These are phyloP conservation scores for Leucophenga varia DNA, from an alignment of 1,140 invertebrate species.

Conservation along the genomic window DNA sequence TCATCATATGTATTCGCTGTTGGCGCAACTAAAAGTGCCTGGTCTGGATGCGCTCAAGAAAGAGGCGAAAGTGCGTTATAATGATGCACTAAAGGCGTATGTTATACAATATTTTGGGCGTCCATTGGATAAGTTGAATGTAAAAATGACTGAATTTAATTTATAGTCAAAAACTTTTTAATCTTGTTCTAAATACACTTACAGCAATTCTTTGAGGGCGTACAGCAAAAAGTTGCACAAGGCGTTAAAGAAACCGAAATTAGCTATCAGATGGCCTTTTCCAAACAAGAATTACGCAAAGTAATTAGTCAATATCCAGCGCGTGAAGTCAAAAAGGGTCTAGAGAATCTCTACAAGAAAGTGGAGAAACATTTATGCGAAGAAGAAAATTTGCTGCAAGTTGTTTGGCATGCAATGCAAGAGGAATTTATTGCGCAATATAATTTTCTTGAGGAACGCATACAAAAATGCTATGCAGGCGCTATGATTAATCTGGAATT, in stretches of 20 bases:
- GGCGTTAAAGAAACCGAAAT: conserved; percentile 97
- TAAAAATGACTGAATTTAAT: conserved; percentile 56
- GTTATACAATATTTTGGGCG: conserved; percentile 93
- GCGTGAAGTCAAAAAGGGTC: conserved; percentile 92
- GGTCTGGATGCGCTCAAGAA: conserved; percentile 86
- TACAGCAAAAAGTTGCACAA: conserved; percentile 84
- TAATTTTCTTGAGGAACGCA: conserved; percentile 89
- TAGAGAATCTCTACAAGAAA: conserved; percentile 94
- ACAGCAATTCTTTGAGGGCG: conserved; percentile 92
- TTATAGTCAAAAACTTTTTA: conserved; percentile 16
- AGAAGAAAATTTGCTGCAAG: conserved; percentile 92
- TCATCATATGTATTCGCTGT: conserved; percentile 85
- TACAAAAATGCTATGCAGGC: conserved; percentile 95
- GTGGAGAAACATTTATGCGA: conserved; percentile 96
- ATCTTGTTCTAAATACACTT: background rate
- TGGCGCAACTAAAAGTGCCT: conserved; percentile 88
- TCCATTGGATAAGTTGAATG: conserved; percentile 93
- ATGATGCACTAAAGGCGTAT: conserved; percentile 86
- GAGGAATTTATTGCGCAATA: conserved; percentile 98
- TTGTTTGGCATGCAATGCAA: conserved; percentile 99
- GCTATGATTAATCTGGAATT: conserved; percentile 94
- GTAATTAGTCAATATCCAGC: conserved; percentile 95
- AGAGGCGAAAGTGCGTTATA: conserved; percentile 89
- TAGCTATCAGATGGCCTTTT: conserved; percentile 96
- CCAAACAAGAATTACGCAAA: conserved; percentile 93